phyloP scores from a whole-genome alignment of 2,797 vertebrate genomes.

The Phrynocephalus guinanensis region DNA sequence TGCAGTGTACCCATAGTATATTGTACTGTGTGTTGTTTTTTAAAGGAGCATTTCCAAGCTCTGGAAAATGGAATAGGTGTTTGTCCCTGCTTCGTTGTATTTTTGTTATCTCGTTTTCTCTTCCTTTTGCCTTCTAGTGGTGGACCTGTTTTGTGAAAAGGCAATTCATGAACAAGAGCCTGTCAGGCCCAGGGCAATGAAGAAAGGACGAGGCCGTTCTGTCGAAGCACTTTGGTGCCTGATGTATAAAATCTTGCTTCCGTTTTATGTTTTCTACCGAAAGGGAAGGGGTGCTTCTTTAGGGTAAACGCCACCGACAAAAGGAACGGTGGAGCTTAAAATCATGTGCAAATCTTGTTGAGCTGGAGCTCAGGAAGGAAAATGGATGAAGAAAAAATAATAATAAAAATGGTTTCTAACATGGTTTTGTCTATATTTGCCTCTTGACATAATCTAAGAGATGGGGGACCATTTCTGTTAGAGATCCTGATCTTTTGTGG shows the following conservation, averaged over 20 bases:
- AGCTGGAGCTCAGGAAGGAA: slow-evolving; percentile 83
- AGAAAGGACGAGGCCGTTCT: slow-evolving; percentile 10
- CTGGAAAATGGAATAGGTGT: no score
- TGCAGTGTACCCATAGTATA: no score
- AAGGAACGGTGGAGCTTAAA: slow-evolving; percentile 25
- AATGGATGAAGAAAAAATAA: slow-evolving; percentile 59
- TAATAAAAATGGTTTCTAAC: slow-evolving; percentile 65
- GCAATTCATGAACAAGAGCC: slow-evolving; percentile 99
- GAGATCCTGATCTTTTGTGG: not conserved
- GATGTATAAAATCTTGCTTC: slow-evolving; percentile 68
- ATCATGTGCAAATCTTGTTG: slow-evolving; percentile 73
- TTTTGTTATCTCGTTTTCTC: slow-evolving; percentile 19
- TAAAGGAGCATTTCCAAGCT: no score
- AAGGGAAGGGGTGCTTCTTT: slow-evolving; percentile 58
- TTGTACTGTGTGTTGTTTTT: no score
- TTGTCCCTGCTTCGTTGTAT: no score
- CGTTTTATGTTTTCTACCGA: slow-evolving; percentile 71
- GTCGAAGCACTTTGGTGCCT: slow-evolving; percentile 52
- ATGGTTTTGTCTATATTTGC: slow-evolving; percentile 56
- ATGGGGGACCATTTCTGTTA: not conserved
- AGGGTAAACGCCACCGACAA: slow-evolving; percentile 25
- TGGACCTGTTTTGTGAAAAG: slow-evolving; percentile 99
- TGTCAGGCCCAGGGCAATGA: slow-evolving; percentile 95
- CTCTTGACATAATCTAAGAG: not conserved
- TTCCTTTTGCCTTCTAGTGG: slow-evolving; percentile 83